Base-by-base conservation (phyloP, 2,888 invertebrate species). In the Cerastoderma edule region DNA sequence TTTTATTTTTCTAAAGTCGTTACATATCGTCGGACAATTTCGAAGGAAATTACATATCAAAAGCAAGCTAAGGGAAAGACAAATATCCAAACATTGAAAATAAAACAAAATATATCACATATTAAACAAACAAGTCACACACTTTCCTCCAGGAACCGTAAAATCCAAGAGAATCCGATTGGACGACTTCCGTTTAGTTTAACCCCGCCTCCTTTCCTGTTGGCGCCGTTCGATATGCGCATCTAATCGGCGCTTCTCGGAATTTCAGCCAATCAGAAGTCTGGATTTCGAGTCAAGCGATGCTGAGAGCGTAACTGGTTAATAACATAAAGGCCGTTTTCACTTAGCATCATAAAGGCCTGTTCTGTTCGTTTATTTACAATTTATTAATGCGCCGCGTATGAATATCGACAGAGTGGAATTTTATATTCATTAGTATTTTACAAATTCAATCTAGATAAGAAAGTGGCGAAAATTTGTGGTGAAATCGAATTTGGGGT, bases 371-470 rank as follows among this genome's bases (percentile, higher is more conserved):
- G 68, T 78, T 78, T 81, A 81, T 75, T 75, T 74, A 75, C 65
- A 78, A 73, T 75, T 81, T 75, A 81, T 81, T 81, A 75, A 75
- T 57, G 60, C 54, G 57, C 60, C 50, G 63, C 63, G 48, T 44
- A 64, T 65, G 69, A 70, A 64, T 64, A 67, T 67, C 72, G 70
- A 64, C 72, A 65, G 63, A 54, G 63, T 66, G 78, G 71, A 75
- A 78, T 72, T 75, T 75, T 54, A 72, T 78, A 75, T 56, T 78
- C 75, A 75, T 81, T 77, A 81, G 67, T 57, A 77, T 68, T 48
- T 53, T 72, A 63, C 67, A 70, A 67, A 60, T 64, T 69, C 65
- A 78, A 78, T 78, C 69, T 65, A 68, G 74, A 75, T 78, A 78
- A 75, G 70, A 60, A 48, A 73, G 48, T 54, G 70, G 33, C n/a